These are phyloP conservation scores for Scyliorhinus canicula DNA, from an alignment of 2,797 vertebrate species.

Conservation along the genomic window DNA sequence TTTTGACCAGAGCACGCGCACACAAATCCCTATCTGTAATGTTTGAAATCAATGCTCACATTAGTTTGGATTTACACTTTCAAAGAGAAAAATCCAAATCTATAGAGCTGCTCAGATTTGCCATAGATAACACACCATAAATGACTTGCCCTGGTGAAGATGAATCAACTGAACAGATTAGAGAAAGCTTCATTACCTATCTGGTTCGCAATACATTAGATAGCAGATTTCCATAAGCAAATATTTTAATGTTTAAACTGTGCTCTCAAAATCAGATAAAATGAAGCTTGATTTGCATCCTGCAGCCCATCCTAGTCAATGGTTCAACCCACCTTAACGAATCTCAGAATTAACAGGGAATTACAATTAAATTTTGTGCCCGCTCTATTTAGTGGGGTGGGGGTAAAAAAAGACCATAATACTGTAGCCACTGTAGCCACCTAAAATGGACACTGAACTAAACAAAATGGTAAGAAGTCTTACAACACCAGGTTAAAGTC, in stretches of 20 bases:
- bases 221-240: not conserved
- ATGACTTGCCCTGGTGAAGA: not conserved
- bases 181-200: not conserved
- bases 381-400: not conserved
- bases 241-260: not conserved
- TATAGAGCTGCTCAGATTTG: not conserved
- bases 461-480: too few species aligned
- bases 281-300: not conserved
- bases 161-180: not conserved
- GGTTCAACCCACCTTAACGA: not conserved
- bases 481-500: too few species aligned
- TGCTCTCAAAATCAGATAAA: not conserved
- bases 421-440: too few species aligned
- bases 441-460: too few species aligned
- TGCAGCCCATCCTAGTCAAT: not conserved
- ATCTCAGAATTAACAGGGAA: too few species aligned
- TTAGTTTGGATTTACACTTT: not conserved
- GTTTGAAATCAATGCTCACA: too few species aligned
- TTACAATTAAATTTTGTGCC: not conserved
- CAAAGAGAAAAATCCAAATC: not conserved
- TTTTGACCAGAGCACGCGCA: too few species aligned
- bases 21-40: too few species aligned
- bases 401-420: not conserved
- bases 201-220: not conserved
- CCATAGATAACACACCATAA: too few species aligned